Evolutionary conservation across 1,140 invertebrate genomes (phyloP).

Genomic region (Holotrichia oblita): DNA sequence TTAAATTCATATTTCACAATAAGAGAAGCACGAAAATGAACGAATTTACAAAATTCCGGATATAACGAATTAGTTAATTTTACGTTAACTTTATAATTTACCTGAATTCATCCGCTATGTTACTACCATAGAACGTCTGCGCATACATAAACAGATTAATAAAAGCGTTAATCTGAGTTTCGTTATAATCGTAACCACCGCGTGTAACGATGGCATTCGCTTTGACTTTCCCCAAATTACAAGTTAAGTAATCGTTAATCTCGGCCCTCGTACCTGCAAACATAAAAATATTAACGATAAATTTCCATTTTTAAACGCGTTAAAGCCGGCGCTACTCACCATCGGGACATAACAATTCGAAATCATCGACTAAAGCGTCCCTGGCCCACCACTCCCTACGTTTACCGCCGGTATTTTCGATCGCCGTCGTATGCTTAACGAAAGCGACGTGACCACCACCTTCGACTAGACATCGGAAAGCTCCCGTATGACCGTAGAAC

Average conservation of each 20-base stretch:
- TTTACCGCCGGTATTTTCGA: slow-evolving; percentile 90
- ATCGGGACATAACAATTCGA: slow-evolving; percentile 93
- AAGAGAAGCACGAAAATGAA: no score
- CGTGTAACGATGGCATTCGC: slow-evolving; percentile 92
- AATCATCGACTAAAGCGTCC: slow-evolving; percentile 90
- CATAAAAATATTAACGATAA: background rate
- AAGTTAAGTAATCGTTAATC: slow-evolving; percentile 81
- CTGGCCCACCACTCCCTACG: slow-evolving; percentile 92
- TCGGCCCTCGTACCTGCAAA: slow-evolving; percentile 79
- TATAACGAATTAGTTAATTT: no score
- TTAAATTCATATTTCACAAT: no score
- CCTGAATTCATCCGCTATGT: slow-evolving; percentile 86
- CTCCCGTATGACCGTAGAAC: slow-evolving; percentile 90
- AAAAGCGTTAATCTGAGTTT: slow-evolving; percentile 82
- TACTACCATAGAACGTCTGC: slow-evolving; percentile 89
- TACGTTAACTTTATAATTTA: no score
- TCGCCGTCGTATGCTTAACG: slow-evolving; percentile 90
- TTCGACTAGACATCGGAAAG: slow-evolving; percentile 93
- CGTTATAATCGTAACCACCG: slow-evolving; percentile 77
- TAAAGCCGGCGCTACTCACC: slow-evolving; percentile 70
- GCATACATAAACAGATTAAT: slow-evolving; percentile 91
- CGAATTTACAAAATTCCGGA: no score
- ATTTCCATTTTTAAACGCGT: slow-evolving; percentile 12
- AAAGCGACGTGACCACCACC: slow-evolving; percentile 96
- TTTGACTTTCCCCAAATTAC: slow-evolving; percentile 91